phyloP scores from a whole-genome alignment of 2,113 vertebrate species.

The Sitta europaea region DNA sequence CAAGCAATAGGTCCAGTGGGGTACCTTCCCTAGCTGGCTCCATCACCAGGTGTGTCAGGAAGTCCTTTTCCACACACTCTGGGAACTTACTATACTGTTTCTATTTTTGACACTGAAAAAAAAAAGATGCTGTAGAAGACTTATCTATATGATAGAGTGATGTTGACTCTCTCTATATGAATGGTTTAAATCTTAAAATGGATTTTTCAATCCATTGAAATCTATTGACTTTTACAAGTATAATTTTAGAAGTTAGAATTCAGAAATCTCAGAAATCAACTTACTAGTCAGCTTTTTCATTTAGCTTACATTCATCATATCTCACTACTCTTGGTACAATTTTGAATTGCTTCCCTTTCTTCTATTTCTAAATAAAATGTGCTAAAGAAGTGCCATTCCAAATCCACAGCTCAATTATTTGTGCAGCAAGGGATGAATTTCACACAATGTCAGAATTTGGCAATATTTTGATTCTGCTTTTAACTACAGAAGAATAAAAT shows the following conservation, averaged over 20 bases:
- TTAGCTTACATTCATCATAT: neutral
- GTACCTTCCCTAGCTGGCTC: neutral
- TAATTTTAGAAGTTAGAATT: too few species aligned
- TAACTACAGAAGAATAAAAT: neutral
- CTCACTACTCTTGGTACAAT: neutral
- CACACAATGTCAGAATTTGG: neutral
- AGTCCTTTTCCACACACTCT: neutral
- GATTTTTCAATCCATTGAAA: neutral
- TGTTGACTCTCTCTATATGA: neutral
- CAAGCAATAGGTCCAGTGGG: neutral
- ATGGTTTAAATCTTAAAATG: neutral
- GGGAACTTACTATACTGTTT: neutral
- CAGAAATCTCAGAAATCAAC: neutral
- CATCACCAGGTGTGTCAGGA: neutral
- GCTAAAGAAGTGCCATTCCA: neutral
- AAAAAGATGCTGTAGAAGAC: neutral
- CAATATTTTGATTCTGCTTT: constrained; percentile 2
- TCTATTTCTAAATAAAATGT: neutral
- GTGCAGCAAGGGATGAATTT: neutral
- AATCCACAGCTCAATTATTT: neutral
- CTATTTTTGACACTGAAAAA: neutral
- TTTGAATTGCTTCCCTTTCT: neutral
- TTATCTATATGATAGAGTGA: neutral
- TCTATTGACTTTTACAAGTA: neutral
- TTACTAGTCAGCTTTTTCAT: neutral